Percentiles rank a stretch among this genome's conserved stretches.
phyloP scores from a whole-genome alignment of 2,888 invertebrate species.

The Orthosia gracilis region DNA sequence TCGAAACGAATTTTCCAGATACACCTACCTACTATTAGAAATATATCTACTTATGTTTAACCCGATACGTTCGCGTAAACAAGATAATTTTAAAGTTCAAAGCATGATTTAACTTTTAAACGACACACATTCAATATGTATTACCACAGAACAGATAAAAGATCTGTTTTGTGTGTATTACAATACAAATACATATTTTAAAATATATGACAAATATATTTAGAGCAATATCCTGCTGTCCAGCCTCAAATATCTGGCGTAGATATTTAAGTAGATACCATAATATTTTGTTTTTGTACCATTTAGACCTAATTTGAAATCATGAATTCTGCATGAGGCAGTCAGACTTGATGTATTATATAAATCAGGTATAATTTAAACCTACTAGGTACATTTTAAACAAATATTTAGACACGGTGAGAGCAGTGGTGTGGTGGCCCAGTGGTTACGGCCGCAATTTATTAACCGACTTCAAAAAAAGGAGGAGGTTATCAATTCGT shows the following conservation, averaged over 20 bases:
- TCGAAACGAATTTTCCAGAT: not conserved
- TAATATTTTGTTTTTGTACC: constrained; percentile 13
- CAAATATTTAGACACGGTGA: constrained; percentile 1
- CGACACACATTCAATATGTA: not conserved
- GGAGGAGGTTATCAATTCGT: too few species aligned
- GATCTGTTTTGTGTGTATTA: too few species aligned
- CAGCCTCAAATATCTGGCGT: not conserved
- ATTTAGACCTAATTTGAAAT: constrained; percentile 18
- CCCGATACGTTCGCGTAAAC: constrained; percentile 29
- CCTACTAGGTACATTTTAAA: not conserved
- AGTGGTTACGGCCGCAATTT: too few species aligned
- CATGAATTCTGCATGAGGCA: constrained; percentile 30
- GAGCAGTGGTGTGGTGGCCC: too few species aligned
- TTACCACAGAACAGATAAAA: not conserved
- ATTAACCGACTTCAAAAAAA: too few species aligned
- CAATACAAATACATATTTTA: constrained; percentile 21
- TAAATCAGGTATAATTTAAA: too few species aligned
- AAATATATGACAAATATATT: constrained; percentile 19
- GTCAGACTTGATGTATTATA: not conserved
- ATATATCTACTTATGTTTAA: not conserved
- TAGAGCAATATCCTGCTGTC: constrained; percentile 13
- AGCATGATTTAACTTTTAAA: constrained; percentile 33
- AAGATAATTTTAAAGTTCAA: constrained; percentile 36
- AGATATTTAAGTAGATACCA: not conserved
- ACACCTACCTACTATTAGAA: too few species aligned